Conservation (phyloP, 23 tunicate species). For the Diplosoma virens region DNA sequence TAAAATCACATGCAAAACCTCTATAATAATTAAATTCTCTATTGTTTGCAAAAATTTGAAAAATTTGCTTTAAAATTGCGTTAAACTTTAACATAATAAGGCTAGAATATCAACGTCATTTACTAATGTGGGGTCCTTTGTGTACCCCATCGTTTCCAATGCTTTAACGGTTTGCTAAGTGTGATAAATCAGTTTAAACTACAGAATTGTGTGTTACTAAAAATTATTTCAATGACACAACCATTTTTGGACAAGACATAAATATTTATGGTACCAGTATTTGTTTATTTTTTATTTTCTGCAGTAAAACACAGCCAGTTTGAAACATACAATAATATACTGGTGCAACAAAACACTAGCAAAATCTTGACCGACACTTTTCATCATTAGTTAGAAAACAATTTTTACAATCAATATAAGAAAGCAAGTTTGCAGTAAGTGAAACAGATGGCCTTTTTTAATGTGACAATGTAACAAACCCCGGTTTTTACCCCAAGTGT, state of each 20-base stretch:
- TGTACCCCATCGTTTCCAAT: no score
- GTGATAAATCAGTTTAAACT: no score
- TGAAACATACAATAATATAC: background rate
- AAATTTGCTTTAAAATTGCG: no score
- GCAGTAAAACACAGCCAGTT: background rate
- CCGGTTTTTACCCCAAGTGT: background rate
- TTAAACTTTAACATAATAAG: no score
- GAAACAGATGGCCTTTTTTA: background rate
- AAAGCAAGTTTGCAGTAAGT: background rate
- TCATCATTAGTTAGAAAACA: background rate
- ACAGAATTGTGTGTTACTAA: no score
- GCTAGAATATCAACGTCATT: no score
- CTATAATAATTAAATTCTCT: no score
- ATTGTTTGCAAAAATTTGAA: no score
- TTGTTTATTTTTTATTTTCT: background rate
- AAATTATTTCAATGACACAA: conserved; percentile 1
- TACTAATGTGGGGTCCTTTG: no score
- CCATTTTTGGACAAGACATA: background rate
- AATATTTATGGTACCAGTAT: background rate
- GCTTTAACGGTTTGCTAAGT: no score
- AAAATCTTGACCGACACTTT: background rate
- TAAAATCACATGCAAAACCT: no score
- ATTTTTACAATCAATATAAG: background rate
- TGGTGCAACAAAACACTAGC: background rate
- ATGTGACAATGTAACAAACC: background rate